These are phyloP conservation scores for Lagodon rhomboides DNA, from an alignment of 2,797 vertebrate genomes.

Conservation along the genomic window DNA sequence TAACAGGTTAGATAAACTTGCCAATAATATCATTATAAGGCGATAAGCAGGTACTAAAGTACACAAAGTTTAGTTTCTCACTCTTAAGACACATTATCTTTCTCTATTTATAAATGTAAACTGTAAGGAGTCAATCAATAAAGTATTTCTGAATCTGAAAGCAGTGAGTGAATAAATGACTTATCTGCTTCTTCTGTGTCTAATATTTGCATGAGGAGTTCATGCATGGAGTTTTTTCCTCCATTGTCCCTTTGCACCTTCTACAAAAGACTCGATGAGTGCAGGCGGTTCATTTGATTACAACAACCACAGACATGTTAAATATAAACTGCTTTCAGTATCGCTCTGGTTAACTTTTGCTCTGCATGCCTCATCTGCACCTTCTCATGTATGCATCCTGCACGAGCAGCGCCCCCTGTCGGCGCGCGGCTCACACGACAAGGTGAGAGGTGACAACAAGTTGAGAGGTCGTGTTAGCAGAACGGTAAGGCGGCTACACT, in stretches of 20 bases:
- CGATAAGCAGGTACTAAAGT: too few relatives aligned
- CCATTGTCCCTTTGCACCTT: not conserved
- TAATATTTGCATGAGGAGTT: not conserved
- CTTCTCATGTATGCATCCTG: not conserved
- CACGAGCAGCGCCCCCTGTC: constrained; percentile 73
- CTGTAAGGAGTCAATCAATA: too few relatives aligned
- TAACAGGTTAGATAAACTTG: too few relatives aligned
- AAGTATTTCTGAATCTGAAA: too few relatives aligned
- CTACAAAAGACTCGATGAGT: not conserved
- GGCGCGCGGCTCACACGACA: not conserved
- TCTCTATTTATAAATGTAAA: too few relatives aligned
- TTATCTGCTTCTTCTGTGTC: not conserved
- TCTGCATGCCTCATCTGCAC: not conserved
- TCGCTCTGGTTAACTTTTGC: not conserved
- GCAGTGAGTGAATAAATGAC: too few relatives aligned
- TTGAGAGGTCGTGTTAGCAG: constrained; percentile 72
- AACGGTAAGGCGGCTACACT: constrained; percentile 29
- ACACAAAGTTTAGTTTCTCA: too few relatives aligned
- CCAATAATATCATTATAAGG: too few relatives aligned
- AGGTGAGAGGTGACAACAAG: constrained; percentile 68
- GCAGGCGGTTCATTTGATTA: constrained; percentile 8
- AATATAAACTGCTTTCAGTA: constrained; percentile 2
- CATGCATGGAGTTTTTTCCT: not conserved
- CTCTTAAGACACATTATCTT: too few relatives aligned
- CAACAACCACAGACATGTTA: constrained; percentile 12